phyloP scores from a whole-genome alignment of 2,888 invertebrate genomes.

The Netelia melanura region DNA sequence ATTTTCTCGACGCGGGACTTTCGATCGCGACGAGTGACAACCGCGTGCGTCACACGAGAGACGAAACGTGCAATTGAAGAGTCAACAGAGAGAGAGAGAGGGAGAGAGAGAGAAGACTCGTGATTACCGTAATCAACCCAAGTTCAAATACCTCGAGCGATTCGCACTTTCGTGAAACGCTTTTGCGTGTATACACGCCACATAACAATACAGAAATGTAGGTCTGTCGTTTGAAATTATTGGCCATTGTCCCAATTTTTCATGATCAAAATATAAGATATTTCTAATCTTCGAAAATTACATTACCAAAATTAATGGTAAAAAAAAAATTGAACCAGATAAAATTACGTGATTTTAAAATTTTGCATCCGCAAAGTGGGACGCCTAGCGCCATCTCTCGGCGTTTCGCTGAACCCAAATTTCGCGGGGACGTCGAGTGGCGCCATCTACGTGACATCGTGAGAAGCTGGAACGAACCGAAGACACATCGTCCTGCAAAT shows the following conservation, averaged over 20 bases:
- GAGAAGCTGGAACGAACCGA: slow-evolving; percentile 10
- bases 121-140: slow-evolving; percentile 82
- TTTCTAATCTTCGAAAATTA: background rate
- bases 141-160: slow-evolving; percentile 82
- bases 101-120: slow-evolving; percentile 64
- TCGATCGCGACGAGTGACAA: slow-evolving; percentile 75
- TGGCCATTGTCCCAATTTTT: no score
- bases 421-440: background rate
- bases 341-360: background rate
- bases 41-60: slow-evolving; percentile 69
- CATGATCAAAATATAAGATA: no score
- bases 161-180: slow-evolving; percentile 78
- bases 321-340: background rate
- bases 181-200: background rate
- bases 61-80: slow-evolving; percentile 82
- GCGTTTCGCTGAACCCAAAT: background rate
- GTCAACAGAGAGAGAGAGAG: slow-evolving; percentile 60
- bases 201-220: background rate
- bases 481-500: slow-evolving; percentile 57
- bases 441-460: slow-evolving; percentile 23
- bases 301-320: background rate
- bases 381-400: slow-evolving; percentile 62
- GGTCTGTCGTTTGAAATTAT: background rate
- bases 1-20: slow-evolving; percentile 63
- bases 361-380: background rate